These are phyloP conservation scores for Saccostrea glomerata DNA, from an alignment of 1,140 invertebrate genomes.

Conservation along the genomic window DNA sequence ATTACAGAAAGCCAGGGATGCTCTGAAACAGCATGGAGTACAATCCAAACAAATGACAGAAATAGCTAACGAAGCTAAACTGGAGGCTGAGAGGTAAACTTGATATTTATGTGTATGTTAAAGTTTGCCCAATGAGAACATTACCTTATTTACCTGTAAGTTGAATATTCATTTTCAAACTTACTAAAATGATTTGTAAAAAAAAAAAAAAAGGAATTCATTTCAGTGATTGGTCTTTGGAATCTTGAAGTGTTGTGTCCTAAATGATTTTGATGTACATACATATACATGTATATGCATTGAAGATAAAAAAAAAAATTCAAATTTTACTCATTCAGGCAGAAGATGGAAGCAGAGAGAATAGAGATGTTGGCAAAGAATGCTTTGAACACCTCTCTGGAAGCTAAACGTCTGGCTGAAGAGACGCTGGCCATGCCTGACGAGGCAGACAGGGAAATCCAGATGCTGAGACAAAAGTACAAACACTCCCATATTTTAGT, in stretches of 20 bases:
- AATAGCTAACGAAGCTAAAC: constrained; percentile 91
- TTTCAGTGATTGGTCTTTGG: too few relatives aligned
- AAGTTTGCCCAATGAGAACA: too few relatives aligned
- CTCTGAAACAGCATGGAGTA: constrained; percentile 92
- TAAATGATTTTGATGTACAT: too few relatives aligned
- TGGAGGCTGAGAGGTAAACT: constrained; percentile 40
- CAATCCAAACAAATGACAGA: constrained; percentile 94
- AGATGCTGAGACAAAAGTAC: constrained; percentile 72
- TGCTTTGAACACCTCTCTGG: constrained; percentile 89
- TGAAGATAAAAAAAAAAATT: not conserved
- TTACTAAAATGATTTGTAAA: too few relatives aligned
- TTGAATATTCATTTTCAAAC: too few relatives aligned
- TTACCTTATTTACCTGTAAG: too few relatives aligned
- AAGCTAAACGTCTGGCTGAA: constrained; percentile 89
- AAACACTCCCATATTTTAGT: not conserved
- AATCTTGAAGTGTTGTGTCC: too few relatives aligned
- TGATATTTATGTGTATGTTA: not conserved
- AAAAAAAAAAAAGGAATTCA: too few relatives aligned
- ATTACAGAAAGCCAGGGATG: constrained; percentile 87
- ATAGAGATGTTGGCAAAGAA: constrained; percentile 88
- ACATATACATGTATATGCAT: not conserved
- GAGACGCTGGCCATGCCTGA: constrained; percentile 89
- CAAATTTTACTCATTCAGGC: constrained; percentile 76
- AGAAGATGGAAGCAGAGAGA: constrained; percentile 87
- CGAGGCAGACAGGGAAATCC: constrained; percentile 81